Base-by-base conservation (phyloP, 1,140 invertebrate genomes). In the Hypothenemus hampei region DNA sequence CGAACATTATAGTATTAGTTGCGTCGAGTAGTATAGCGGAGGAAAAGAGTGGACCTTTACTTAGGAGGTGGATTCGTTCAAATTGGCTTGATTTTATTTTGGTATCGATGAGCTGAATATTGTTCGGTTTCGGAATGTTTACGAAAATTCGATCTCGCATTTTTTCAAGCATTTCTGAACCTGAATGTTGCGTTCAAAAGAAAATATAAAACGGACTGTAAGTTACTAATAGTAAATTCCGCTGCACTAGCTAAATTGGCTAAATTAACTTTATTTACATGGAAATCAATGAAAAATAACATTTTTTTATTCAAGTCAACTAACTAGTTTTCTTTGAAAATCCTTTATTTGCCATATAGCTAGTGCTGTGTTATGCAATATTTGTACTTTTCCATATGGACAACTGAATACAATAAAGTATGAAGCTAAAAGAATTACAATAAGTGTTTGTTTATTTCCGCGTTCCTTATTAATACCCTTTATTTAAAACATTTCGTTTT, bases 301-400 rank as follows among this genome's bases (percentile, higher is more conserved):
- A n/a, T 20, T 8, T 23, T 44, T 20, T 11, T 26, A 24, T 44
- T 44, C 13, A 44, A 44, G 24, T 15, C 24, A 26, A 26, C 41
- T 24, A n/a, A n/a, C n/a, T n/a, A n/a, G n/a, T n/a, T n/a, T n/a
- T n/a, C n/a, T n/a, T n/a, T n/a, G n/a, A n/a, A n/a, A n/a, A n/a
- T n/a, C n/a, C n/a, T n/a, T n/a, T n/a, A n/a, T n/a, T 23, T 26
- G 13, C 22, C 26, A 47, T 40, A 62, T 68, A 68, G 67, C 69
- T 69, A 70, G 65, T 68, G 67, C 68, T 62, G 67, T 70, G 69
- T 69, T 69, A 69, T 72, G 69, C 70, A 72, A 72, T 72, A 72
- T 72, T 72, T 72, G 70, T 72, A 72, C 70, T 72, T 72, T 72
- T 72, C 70, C 70, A 72, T 72, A 69, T 72, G 70, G 70, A 71